Evolutionary conservation across 1,140 invertebrate species (phyloP).

Genomic region (Scaptodrosophila lebanonensis): DNA sequence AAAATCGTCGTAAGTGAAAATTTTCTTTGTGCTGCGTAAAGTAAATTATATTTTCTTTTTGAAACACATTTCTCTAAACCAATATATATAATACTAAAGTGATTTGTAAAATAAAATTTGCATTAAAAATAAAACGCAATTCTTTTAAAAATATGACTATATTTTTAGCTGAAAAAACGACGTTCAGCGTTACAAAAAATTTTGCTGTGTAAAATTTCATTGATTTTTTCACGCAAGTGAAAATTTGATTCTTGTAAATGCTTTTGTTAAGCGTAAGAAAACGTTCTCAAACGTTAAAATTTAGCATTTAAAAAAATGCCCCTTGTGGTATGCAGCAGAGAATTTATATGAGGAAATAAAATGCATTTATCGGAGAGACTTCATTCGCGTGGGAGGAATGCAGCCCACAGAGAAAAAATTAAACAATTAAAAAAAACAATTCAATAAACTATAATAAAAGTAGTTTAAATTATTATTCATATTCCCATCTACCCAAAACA

Average conservation of each 20-base stretch:
- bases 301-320: too few species aligned
- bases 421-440: background rate
- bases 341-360: background rate
- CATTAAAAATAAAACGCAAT: background rate
- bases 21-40: slow-evolving; percentile 55
- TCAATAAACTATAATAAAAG: slow-evolving; percentile 43
- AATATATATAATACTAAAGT: slow-evolving; percentile 1
- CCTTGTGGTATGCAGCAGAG: slow-evolving; percentile 14
- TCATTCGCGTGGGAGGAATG: too few species aligned
- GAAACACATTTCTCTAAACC: slow-evolving; percentile 15
- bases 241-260: slow-evolving; percentile 16
- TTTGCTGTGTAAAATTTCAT: slow-evolving; percentile 60
- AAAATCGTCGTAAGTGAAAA: slow-evolving; percentile 74
- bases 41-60: slow-evolving; percentile 42
- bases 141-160: slow-evolving; percentile 4
- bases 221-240: slow-evolving; percentile 51
- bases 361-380: too few species aligned
- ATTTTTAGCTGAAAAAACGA: background rate
- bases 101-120: background rate
- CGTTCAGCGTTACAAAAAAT: slow-evolving; percentile 17
- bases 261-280: background rate
- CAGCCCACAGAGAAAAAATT: too few species aligned
- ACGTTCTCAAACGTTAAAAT: too few species aligned
- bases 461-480: slow-evolving; percentile 59
- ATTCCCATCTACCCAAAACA: slow-evolving; percentile 21